Conservation (phyloP, 2,797 vertebrate species). For the Neoniphon sammara region DNA sequence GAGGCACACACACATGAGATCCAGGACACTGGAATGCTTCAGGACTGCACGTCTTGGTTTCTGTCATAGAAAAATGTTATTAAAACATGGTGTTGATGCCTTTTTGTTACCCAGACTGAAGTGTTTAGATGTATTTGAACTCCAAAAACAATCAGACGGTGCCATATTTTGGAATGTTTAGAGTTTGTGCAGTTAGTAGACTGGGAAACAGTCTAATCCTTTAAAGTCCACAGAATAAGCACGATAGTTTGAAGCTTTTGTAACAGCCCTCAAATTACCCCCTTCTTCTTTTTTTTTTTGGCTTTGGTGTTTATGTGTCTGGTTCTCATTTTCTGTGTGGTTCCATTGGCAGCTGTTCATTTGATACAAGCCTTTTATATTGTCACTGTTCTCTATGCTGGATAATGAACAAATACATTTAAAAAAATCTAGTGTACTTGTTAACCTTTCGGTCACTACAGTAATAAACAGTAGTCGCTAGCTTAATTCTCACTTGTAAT, state of each 20-base stretch:
- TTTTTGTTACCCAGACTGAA: neutral
- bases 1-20: slow-evolving; percentile 91
- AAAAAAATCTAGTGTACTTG: too few species aligned
- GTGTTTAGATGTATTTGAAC: neutral
- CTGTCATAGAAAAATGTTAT: slow-evolving; percentile 71
- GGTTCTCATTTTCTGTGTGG: too few species aligned
- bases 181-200: neutral
- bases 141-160: neutral
- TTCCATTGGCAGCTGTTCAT: too few species aligned
- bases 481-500: too few species aligned
- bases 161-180: neutral
- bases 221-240: neutral
- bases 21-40: slow-evolving; percentile 92
- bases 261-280: too few species aligned
- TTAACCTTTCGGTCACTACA: too few species aligned
- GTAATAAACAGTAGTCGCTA: too few species aligned
- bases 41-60: slow-evolving; percentile 89
- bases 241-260: neutral
- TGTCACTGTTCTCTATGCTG: too few species aligned
- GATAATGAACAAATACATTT: too few species aligned
- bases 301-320: too few species aligned
- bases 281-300: too few species aligned
- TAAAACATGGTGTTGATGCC: neutral
- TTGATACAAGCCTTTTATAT: too few species aligned
- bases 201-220: neutral